Evolutionary conservation across 2,797 vertebrate species (phyloP), one percentile per base, ranked within the genome.

Genomic region (Distichodus sexfasciatus): DNA sequence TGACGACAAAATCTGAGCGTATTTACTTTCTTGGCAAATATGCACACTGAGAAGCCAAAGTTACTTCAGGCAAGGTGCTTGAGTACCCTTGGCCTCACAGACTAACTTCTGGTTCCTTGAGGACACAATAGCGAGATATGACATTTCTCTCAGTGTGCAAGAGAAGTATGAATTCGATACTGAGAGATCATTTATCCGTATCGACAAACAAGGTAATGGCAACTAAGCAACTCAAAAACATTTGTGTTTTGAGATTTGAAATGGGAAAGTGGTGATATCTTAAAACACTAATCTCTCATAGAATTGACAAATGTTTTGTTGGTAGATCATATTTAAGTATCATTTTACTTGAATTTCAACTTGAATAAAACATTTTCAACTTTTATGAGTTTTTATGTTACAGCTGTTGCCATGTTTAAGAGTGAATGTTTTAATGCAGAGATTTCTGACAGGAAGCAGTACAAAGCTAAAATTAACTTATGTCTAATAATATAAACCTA

Each of bases 91-190:
- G 15, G 57, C 23, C 24, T 14, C 26, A 7, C 24, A 43, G 36
- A 14, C 26, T 36, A 26, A n/a, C 44, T 59, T 29, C 19, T 5
- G 3, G 33, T 36, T 26, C 11, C 15, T 53, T 31, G 23, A 59
- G 6, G 19, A 26, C 14, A 60, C 57, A 60, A 43, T 59, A 54
- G 51, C 12, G 29, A 54, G 28, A 54, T 12, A 0, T 54, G 51
- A 54, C 35, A 35, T 28, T 35, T 33, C 29, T 54, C n/a, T n/a
- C n/a, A 12, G 15, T 19, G 11, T 21, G 12, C 15, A 8, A 11
- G 11, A 28, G 9, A 35, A 54, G 29, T 41, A 59, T 59, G 36
- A 36, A 41, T 59, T 41, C 41, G 21, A 59, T 59, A 26, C 41
- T 17, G 5, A 7, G 55, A 23, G 40, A 19, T 59, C 1, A 26